Base-by-base conservation (phyloP, 1,140 invertebrate species). In the Drosophila setifemur region DNA sequence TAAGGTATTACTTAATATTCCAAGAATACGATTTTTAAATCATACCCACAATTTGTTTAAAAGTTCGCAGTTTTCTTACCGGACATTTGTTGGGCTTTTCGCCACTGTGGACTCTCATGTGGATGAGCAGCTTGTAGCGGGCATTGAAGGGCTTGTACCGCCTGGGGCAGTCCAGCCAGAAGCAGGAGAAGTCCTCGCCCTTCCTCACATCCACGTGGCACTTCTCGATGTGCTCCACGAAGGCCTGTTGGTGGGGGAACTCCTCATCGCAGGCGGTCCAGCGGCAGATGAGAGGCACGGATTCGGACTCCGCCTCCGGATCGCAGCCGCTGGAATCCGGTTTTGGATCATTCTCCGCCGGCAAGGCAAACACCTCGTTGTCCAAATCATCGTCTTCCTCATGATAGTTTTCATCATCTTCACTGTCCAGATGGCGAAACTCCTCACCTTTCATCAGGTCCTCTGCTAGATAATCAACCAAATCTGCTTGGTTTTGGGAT, bases 31-130 rank as follows among this genome's bases (percentile, higher is more conserved):
- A n/a, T n/a, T n/a, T n/a, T n/a, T n/a, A n/a, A n/a, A n/a, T n/a
- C n/a, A n/a, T n/a, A n/a, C n/a, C n/a, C n/a, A n/a, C n/a, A n/a
- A n/a, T n/a, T n/a, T n/a, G n/a, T n/a, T n/a, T n/a, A n/a, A n/a
- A n/a, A n/a, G n/a, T n/a, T n/a, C n/a, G n/a, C n/a, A n/a, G n/a
- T n/a, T n/a, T n/a, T n/a, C 95, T 96, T 92, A 98, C 97, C 90
- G 95, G 95, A 91, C 98, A 99, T 92, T 97, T 96, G 90, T 98
- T 98, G 0, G 98, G 98, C 82, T 98, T 98, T 85, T 98, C 97
- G 9, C 97, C 97, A 29, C 96, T 97, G 89, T 99, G 98, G 0
- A 99, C 97, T 5, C 97, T 90, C 97, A 98, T 98, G 90, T 99
- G 98, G 55, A 98, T 98, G 5, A 99, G 93, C 4, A 99, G 92